A percentile compares a stretch with the other conserved stretches of the same genome.
phyloP scores from a whole-genome alignment of 2,888 invertebrate genomes.

The Philhelius pedissequus region DNA sequence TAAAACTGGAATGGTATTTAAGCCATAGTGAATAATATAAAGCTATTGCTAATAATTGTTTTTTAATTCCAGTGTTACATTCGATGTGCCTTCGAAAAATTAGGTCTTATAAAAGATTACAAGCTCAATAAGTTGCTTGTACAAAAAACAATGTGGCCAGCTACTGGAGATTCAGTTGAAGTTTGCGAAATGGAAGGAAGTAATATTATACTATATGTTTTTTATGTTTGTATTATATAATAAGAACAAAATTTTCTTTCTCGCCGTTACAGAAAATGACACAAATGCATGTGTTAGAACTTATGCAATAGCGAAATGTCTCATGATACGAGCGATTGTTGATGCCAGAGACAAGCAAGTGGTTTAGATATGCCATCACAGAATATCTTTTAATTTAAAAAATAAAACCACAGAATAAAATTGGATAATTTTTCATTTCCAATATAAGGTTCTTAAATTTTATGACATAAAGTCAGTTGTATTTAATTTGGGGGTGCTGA shows the following conservation, averaged over 20 bases:
- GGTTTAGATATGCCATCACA: slow-evolving; percentile 41
- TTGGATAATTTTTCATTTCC: no score
- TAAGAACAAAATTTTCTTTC: no score
- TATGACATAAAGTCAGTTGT: no score
- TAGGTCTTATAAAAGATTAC: slow-evolving; percentile 79
- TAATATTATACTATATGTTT: slow-evolving; percentile 70
- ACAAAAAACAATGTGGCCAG: slow-evolving; percentile 77
- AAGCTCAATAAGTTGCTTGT: slow-evolving; percentile 79
- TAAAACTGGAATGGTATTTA: slow-evolving; percentile 81
- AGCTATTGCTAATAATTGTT: not conserved
- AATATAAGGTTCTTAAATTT: no score
- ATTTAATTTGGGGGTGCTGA: no score
- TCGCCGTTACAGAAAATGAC: slow-evolving; percentile 71
- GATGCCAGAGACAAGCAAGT: slow-evolving; percentile 75
- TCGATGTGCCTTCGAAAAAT: slow-evolving; percentile 80
- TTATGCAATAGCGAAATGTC: slow-evolving; percentile 81
- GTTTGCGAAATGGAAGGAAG: slow-evolving; percentile 75
- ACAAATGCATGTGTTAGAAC: slow-evolving; percentile 80
- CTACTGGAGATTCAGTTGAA: slow-evolving; percentile 75
- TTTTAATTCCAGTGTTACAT: slow-evolving; percentile 80
- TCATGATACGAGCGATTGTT: slow-evolving; percentile 77
- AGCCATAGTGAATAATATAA: not conserved
- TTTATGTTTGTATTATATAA: no score
- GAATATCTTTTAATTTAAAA: no score
- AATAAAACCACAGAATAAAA: no score